Percentiles rank a stretch among this genome's conserved stretches.
These are phyloP conservation scores for Lamellibrachia luymesi DNA, from an alignment of 1,140 invertebrate genomes.

Conservation along the genomic window DNA sequence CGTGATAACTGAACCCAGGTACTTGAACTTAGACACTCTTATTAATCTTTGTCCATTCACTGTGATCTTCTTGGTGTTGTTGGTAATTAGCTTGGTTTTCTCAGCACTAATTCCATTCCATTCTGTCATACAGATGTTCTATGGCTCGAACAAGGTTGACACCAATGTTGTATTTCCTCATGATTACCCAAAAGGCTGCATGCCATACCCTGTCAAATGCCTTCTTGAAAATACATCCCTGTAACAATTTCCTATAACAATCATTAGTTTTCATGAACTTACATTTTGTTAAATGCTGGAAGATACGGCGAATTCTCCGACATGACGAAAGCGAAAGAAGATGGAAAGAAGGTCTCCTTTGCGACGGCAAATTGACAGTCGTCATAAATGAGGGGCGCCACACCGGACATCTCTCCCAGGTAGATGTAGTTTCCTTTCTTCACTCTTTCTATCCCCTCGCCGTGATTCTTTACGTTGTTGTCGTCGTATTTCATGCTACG, in stretches of 20 bases:
- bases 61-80: too few species aligned
- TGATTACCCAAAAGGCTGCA: too few species aligned
- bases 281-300: constrained; percentile 13
- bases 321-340: constrained; percentile 12
- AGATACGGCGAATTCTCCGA: constrained; percentile 19
- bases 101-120: too few species aligned
- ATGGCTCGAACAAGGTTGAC: too few species aligned
- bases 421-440: constrained; percentile 16
- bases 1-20: too few species aligned
- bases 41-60: too few species aligned
- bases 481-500: background rate
- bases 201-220: too few species aligned
- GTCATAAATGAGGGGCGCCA: constrained; percentile 10
- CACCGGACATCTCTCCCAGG: constrained; percentile 12
- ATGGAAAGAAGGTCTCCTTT: constrained; percentile 12
- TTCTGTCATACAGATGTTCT: too few species aligned
- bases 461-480: background rate
- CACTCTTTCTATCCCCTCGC: background rate
- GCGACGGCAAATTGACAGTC: constrained; percentile 9
- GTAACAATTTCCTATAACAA: background rate
- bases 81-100: too few species aligned
- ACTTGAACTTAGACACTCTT: too few species aligned
- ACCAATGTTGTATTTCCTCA: too few species aligned
- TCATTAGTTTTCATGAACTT: background rate
- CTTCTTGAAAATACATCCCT: too few species aligned